These are phyloP conservation scores for Sporophila hypoxantha DNA, from an alignment of 2,113 vertebrate genomes.

Conservation along the genomic window DNA sequence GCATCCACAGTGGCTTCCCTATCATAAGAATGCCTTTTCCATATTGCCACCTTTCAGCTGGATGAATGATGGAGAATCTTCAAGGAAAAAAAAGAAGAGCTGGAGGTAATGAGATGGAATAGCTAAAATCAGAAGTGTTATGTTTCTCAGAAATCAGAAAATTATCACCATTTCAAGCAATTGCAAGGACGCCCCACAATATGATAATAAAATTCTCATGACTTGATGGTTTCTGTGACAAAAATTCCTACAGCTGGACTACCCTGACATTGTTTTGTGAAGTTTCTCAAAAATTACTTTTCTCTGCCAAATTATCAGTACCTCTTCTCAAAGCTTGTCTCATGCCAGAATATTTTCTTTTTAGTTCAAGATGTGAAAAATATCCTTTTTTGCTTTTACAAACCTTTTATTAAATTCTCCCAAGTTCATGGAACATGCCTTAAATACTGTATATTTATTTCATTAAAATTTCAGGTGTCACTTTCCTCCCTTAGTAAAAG, in stretches of 20 bases:
- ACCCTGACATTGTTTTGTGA: background rate
- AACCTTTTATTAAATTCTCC: background rate
- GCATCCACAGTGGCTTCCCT: background rate
- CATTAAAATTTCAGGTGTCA: background rate
- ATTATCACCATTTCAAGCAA: background rate
- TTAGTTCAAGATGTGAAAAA: background rate
- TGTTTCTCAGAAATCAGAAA: background rate
- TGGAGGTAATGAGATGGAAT: background rate
- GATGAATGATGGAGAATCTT: background rate
- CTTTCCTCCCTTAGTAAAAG: background rate
- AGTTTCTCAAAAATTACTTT: background rate
- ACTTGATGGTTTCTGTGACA: background rate
- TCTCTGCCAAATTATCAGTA: background rate
- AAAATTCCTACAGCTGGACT: background rate
- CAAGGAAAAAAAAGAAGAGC: background rate
- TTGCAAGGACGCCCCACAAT: background rate
- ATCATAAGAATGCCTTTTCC: background rate
- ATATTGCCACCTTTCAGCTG: background rate
- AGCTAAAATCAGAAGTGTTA: background rate
- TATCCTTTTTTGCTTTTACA: background rate
- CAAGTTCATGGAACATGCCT: background rate
- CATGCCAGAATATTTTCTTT: background rate
- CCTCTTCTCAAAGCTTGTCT: background rate
- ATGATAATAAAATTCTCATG: background rate
- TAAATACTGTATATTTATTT: background rate